Conservation (phyloP, 92 coral and sea anemone species). For the Zoanthus sansibaricus region DNA sequence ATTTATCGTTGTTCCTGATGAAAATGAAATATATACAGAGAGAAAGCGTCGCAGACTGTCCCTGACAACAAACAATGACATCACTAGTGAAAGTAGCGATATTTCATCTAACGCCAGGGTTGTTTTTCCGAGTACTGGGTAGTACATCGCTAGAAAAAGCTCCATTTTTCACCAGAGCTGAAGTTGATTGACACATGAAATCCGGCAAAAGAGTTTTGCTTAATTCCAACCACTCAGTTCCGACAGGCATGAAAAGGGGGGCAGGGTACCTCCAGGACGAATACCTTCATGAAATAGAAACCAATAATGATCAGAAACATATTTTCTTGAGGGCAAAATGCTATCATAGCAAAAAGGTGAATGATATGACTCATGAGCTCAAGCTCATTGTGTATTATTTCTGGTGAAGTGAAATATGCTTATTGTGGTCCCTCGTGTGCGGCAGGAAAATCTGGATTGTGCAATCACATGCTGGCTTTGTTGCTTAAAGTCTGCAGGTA, state of each 20-base stretch:
- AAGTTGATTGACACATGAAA: constrained; percentile 28
- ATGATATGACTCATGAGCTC: constrained; percentile 32
- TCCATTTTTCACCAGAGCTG: constrained; percentile 41
- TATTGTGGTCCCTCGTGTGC: constrained; percentile 34
- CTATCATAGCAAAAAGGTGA: constrained; percentile 38
- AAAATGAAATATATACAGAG: constrained; percentile 26
- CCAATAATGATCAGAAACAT: constrained; percentile 12
- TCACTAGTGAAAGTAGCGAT: constrained; percentile 14
- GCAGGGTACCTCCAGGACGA: constrained; percentile 30
- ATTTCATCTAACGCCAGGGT: neutral
- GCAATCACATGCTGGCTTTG: constrained; percentile 40
- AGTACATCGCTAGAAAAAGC: constrained; percentile 11
- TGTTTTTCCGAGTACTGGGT: constrained; percentile 27
- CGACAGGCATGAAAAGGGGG: constrained; percentile 33
- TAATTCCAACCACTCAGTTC: neutral
- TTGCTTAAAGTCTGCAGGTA: constrained; percentile 40
- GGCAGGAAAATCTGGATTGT: constrained; percentile 34
- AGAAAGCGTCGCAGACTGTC: constrained; percentile 22
- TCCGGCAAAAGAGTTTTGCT: neutral
- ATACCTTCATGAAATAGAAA: constrained; percentile 17
- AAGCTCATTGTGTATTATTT: constrained; percentile 19
- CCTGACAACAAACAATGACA: neutral
- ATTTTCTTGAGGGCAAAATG: constrained; percentile 17
- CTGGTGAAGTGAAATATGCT: constrained; percentile 37
- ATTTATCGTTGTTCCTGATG: constrained; percentile 31